phyloP scores from a whole-genome alignment of 2,113 vertebrate species.

The Leucosticte australis region DNA sequence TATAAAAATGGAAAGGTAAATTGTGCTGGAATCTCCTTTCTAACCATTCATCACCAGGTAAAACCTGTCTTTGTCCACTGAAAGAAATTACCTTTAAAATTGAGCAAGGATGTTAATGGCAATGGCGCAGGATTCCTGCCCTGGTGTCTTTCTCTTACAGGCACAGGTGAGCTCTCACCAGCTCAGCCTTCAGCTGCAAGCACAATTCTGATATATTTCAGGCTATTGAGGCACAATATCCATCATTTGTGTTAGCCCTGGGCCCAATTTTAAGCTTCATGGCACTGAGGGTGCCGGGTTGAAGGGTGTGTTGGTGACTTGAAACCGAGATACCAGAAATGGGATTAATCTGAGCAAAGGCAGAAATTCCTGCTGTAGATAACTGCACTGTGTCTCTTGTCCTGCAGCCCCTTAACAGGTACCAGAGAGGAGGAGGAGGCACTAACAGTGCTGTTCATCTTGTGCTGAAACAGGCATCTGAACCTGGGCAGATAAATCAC shows the following conservation, averaged over 20 bases:
- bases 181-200: not conserved
- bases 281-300: not conserved
- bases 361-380: not conserved
- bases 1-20: not conserved
- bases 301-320: not conserved
- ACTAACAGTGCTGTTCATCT: not conserved
- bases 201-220: not conserved
- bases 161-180: not conserved
- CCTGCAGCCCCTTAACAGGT: not conserved
- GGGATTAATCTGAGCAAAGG: not conserved
- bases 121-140: not conserved
- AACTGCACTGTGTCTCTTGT: not conserved
- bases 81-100: not conserved
- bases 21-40: not conserved
- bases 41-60: not conserved
- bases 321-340: not conserved
- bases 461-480: not conserved
- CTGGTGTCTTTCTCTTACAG: not conserved
- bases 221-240: not conserved
- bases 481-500: not conserved
- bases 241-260: not conserved
- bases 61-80: not conserved
- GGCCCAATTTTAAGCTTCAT: not conserved
- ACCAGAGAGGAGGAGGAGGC: not conserved
- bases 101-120: not conserved